Percentiles rank a stretch among this genome's conserved stretches.
Evolutionary conservation across 2,113 vertebrate species (phyloP).

Genomic region (Gracilinanus agilis): DNA sequence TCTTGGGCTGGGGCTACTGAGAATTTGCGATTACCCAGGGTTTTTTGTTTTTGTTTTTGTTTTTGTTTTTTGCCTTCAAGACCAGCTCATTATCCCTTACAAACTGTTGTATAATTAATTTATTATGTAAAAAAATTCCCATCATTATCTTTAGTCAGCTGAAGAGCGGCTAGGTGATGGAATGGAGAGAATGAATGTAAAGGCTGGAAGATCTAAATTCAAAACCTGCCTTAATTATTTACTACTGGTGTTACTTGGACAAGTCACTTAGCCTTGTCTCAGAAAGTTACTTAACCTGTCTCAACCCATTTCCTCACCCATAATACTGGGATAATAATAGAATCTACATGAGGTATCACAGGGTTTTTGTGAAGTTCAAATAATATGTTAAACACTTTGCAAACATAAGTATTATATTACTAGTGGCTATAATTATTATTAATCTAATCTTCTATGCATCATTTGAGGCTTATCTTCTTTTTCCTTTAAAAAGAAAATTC

Average conservation of each 20-base stretch:
- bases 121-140: not conserved
- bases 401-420: not conserved
- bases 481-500: conserved; percentile 41
- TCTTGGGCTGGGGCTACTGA: not conserved
- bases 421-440: not conserved
- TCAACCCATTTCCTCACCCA: not conserved
- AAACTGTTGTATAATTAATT: not conserved
- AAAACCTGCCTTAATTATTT: not conserved
- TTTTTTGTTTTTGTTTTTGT: not conserved
- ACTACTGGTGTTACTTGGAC: not conserved
- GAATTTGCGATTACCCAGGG: not conserved
- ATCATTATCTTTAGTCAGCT: not conserved
- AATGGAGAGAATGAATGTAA: not conserved
- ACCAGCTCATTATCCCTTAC: not conserved
- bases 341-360: not conserved
- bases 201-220: not conserved
- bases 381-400: not conserved
- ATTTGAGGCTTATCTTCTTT: conserved; percentile 34
- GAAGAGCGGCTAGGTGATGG: not conserved
- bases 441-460: not conserved
- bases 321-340: not conserved
- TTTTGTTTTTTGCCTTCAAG: not conserved
- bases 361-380: not conserved
- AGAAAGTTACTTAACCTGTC: not conserved
- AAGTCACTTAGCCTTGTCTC: not conserved